Evolutionary conservation across 2,797 vertebrate species (phyloP).

Genomic region (Gadopsis marmoratus): DNA sequence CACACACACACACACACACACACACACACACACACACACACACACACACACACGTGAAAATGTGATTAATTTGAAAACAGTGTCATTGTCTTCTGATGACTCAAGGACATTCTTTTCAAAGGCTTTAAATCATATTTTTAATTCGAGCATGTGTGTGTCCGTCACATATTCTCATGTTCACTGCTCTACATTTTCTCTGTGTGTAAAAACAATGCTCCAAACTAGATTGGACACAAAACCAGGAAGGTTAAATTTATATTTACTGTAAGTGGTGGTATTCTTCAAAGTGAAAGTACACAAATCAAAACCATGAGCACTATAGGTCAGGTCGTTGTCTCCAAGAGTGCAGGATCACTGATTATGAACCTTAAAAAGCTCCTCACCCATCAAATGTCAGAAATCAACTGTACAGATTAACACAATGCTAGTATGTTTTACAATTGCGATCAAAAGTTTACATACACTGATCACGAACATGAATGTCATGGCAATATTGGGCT

Average conservation of each 20-base stretch:
- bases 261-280: slow-evolving; percentile 15
- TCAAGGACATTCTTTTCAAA: background rate
- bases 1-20: too few species aligned
- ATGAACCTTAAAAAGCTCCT: background rate
- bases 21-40: too few species aligned
- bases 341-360: background rate
- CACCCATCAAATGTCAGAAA: background rate
- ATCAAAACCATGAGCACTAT: background rate
- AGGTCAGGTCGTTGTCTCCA: background rate
- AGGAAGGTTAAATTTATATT: slow-evolving; percentile 21
- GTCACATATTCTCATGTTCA: background rate
- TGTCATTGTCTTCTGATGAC: background rate
- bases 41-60: background rate
- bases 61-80: background rate
- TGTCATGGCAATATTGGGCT: too few species aligned
- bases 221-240: slow-evolving; percentile 6
- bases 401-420: background rate
- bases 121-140: background rate
- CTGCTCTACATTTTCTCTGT: background rate
- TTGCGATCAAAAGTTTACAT: too few species aligned
- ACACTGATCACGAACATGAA: too few species aligned
- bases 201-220: background rate
- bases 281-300: slow-evolving; percentile 37
- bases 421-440: background rate
- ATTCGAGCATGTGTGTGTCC: background rate